Base-by-base conservation (phyloP, 2,888 invertebrate genomes). In the Rhopalosiphum nymphaeae region DNA sequence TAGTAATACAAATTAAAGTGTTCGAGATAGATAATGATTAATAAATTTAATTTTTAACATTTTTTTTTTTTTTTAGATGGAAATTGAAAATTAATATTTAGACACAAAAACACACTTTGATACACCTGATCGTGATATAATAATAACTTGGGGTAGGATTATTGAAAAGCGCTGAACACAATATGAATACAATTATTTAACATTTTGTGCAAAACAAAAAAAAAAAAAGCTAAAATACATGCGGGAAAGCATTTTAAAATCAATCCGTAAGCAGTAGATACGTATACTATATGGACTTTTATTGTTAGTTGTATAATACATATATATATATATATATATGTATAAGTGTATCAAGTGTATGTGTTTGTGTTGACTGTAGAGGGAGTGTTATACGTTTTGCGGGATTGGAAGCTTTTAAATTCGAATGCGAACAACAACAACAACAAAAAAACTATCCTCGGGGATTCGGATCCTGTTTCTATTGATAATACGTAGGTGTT, bases 371-470 rank as follows among this genome's bases (percentile, higher is more conserved):
- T 36, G 16, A 21, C n/a, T 67, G 36, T n/a, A 36, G n/a, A 67
- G 67, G n/a, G 78, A 78, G 36, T 36, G 53, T 89, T 89, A 56
- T 89, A 25, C 53, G 56, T 53, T 89, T 89, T 46, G 56, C 42
- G 26, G 56, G 26, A 57, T 56, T 56, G 56, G 56, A 56, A 89
- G 89, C 36, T 87, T 89, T 89, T 56, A 89, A 53, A 89, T 89
- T 56, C 36, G 42, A 87, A 87, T 53, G 36, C 36, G 89, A 53
- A 87, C 49, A 49, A 49, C 36, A 36, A 49, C 36, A 36, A 78
- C 36, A 78, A 78, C n/a, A 67, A 87, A 56, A 88, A 88, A 89
- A 36, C 89, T 42, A 89, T 56, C 89, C 89, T 57, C 42, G 11
- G 89, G 89, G 56, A 89, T 89, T 89, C 4, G 56, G 26, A 56